Evolutionary conservation across 1,140 invertebrate species (phyloP), one percentile per base, ranked within the genome.

Genomic region (Microvelia longipes): DNA sequence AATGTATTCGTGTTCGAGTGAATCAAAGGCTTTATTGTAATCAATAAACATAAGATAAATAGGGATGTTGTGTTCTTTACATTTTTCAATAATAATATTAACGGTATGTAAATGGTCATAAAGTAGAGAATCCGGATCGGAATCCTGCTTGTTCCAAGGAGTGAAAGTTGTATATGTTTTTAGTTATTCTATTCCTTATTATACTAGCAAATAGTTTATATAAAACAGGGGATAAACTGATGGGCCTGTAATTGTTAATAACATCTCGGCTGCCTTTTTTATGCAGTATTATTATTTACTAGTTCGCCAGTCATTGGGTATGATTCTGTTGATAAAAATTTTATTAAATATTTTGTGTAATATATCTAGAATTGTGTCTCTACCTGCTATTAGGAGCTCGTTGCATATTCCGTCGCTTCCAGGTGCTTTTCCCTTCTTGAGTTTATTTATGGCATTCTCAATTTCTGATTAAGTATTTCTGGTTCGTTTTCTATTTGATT

Each of bases 71-170:
- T 70, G 69, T 63, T 72, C 71, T 13, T 64, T 67, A 27, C 66
- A 35, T 70, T 70, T 72, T 28, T 72, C 66, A 15, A 72, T 70
- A 14, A 72, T 2, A 27, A 35, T 14, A 1, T 29, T 66, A 25
- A 72, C 24, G 28, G 61, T 28, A 35, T 72, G 71, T 1, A 72
- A 28, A 29, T 72, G 71, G 29, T 72, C 71, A 15, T 66, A 67
- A n/a, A 25, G 71, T 72, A 2, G 69, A 70, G 50, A 67, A 78
- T 0, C 75, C 74, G 11, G 68, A 72, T 72, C 77, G 71, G 68
- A 79, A 79, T 1, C 77, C 76, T 1, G 77, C 77, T 71, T 78
- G 77, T 71, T 78, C 77, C 1, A 73, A 72, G 11, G 77, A 75
- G 72, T 78, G 77, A 61, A 73, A 64, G 28, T 29, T 25, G 30